Base-by-base conservation (phyloP, 1,140 invertebrate species). In the Hycleus cichorii region DNA sequence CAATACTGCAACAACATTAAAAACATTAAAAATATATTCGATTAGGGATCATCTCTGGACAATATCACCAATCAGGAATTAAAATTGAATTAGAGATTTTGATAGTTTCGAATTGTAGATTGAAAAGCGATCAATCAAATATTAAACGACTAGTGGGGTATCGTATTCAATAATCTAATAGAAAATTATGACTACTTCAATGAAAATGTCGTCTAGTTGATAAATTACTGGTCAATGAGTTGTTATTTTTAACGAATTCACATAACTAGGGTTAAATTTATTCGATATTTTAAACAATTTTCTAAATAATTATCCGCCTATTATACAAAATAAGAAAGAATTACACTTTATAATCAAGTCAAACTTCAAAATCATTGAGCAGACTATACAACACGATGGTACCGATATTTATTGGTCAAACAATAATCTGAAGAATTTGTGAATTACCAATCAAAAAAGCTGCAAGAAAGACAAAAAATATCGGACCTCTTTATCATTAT, bases 91-190 rank as follows among this genome's bases (percentile, higher is more conserved):
- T 51, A 52, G 49, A 47, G 44, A 51, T 47, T 58, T 58, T 46
- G 49, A 40, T 27, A 47, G 51, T 59, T 47, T 47, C 49, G 43
- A 58, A 52, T 49, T 47, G 39, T 12, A 54, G 58, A 59, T 59
- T 59, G 58, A 58, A 59, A 59, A 56, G 27, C 58, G 46, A 59
- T 59, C 58, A 56, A 59, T 59, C 58, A 59, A 12, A 42, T 8
- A 12, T 10, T 32, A 32, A 32, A 32, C 45, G 47, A 48, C 44
- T 56, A 18, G 24, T 38, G 50, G 51, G 44, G 42, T 52, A 40
- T 32, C n/a, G 32, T 26, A 32, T 39, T 46, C 43, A 11, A 53
- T 56, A 59, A 59, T 59, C 50, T 42, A 59, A 59, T 59, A 59
- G 46, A 59, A 54, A 59, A 48, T 55, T 49, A 55, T 49, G 49